Conservation (phyloP, 2,888 invertebrate genomes). For the Drosophila neotestacea region DNA sequence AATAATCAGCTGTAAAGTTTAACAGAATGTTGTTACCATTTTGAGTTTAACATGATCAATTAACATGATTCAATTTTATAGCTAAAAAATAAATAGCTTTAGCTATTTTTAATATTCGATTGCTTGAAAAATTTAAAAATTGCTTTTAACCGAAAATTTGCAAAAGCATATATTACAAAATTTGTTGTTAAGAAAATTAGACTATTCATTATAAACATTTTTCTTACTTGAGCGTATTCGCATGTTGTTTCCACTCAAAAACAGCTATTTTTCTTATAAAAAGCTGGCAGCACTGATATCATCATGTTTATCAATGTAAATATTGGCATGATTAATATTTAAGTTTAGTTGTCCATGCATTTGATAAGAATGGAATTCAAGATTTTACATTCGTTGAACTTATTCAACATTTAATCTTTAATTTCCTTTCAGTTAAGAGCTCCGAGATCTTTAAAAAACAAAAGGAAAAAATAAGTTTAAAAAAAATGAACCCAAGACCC, state of each 20-base stretch:
- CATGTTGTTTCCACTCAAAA: too few relatives aligned
- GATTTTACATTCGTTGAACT: background rate
- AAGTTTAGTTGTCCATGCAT: background rate
- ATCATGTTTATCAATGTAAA: background rate
- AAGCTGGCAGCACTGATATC: too few relatives aligned
- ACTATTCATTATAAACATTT: too few relatives aligned
- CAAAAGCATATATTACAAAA: too few relatives aligned
- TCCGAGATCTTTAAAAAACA: background rate
- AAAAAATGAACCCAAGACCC: constrained; percentile 34
- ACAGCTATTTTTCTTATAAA: too few relatives aligned
- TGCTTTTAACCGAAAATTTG: too few relatives aligned
- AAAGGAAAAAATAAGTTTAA: background rate
- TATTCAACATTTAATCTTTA: background rate
- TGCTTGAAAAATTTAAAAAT: too few relatives aligned
- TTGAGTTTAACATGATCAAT: constrained; percentile 1
- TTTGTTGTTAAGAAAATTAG: too few relatives aligned
- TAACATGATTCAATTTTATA: too few relatives aligned
- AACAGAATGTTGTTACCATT: constrained; percentile 1
- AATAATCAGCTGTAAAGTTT: constrained; percentile 1
- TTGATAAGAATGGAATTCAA: background rate
- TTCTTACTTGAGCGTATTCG: too few relatives aligned
- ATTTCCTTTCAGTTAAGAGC: background rate
- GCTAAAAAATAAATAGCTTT: too few relatives aligned
- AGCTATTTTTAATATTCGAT: too few relatives aligned
- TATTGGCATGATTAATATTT: background rate